Evolutionary conservation across 2,113 vertebrate genomes (phyloP).

Genomic region (Heterotis niloticus): DNA sequence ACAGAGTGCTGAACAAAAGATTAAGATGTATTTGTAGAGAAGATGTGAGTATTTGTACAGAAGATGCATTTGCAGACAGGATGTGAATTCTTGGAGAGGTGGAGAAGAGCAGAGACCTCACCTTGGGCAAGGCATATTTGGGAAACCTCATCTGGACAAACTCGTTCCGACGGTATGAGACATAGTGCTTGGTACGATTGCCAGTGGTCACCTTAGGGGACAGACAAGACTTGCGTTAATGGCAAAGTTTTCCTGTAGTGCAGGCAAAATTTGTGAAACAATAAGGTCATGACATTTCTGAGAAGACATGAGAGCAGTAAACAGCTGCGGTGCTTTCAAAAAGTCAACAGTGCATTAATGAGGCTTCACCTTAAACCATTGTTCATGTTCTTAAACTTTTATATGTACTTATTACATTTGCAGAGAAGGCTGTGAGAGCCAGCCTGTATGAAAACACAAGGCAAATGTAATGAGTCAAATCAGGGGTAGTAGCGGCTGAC

Average conservation of each 20-base stretch:
- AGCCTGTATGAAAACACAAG: neutral
- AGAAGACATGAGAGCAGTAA: neutral
- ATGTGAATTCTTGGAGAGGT: neutral
- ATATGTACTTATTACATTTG: too few relatives aligned
- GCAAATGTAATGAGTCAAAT: neutral
- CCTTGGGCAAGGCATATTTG: constrained; percentile 89
- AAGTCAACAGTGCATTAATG: neutral
- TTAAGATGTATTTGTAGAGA: too few relatives aligned
- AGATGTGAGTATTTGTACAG: too few relatives aligned
- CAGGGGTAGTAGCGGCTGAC: too few relatives aligned
- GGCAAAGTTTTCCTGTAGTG: too few relatives aligned
- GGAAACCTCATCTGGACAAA: constrained; percentile 91
- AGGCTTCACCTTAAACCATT: neutral
- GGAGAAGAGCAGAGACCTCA: constrained; percentile 43
- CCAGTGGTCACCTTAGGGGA: constrained; percentile 72
- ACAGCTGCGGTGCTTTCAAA: neutral
- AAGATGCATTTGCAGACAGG: too few relatives aligned
- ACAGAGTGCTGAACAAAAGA: too few relatives aligned
- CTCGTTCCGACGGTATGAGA: constrained; percentile 77
- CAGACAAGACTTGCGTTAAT: neutral
- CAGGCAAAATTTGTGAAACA: too few relatives aligned
- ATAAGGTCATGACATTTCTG: too few relatives aligned
- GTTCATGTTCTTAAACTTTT: neutral
- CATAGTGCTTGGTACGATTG: constrained; percentile 83
- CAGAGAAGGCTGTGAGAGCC: too few relatives aligned